Conservation (phyloP, 2,797 vertebrate species). For the Leuciscus waleckii region DNA sequence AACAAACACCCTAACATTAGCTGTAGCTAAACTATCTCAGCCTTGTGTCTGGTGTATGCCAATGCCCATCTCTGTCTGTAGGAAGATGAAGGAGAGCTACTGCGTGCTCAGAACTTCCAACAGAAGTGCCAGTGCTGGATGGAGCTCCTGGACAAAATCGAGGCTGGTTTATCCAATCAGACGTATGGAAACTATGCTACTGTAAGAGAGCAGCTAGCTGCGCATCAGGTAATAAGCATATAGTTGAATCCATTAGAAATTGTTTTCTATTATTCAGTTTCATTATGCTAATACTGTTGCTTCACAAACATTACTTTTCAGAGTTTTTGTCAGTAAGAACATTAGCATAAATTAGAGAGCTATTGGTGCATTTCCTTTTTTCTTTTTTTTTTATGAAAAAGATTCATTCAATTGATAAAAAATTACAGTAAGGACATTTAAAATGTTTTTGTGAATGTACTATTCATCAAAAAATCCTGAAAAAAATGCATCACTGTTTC, state of each 20-base stretch:
- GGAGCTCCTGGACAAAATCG: conserved; percentile 79
- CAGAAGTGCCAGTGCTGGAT: conserved; percentile 80
- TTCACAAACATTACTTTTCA: background rate
- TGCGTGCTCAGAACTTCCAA: conserved; percentile 77
- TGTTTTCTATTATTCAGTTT: background rate
- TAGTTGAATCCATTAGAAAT: background rate
- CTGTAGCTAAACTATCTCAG: background rate
- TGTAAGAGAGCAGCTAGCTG: conserved; percentile 79
- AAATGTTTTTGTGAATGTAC: no score
- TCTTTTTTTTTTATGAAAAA: background rate
- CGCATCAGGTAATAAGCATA: conserved; percentile 81
- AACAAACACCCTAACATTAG: background rate
- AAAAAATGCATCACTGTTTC: no score
- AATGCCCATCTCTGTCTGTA: conserved; percentile 64
- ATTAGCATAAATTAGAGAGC: background rate
- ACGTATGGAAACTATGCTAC: conserved; percentile 65
- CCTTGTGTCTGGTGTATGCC: background rate
- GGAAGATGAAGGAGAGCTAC: conserved; percentile 74
- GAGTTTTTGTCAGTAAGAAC: background rate
- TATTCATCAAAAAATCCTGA: no score
- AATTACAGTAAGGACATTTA: no score
- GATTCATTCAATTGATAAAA: no score
- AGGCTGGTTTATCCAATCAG: conserved; percentile 61
- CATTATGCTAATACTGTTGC: background rate
- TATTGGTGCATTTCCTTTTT: no score